Evolutionary conservation across 37 sponge, comb jelly and placozoan species (phyloP).

Genomic region (Cliona cf. orientalis): DNA sequence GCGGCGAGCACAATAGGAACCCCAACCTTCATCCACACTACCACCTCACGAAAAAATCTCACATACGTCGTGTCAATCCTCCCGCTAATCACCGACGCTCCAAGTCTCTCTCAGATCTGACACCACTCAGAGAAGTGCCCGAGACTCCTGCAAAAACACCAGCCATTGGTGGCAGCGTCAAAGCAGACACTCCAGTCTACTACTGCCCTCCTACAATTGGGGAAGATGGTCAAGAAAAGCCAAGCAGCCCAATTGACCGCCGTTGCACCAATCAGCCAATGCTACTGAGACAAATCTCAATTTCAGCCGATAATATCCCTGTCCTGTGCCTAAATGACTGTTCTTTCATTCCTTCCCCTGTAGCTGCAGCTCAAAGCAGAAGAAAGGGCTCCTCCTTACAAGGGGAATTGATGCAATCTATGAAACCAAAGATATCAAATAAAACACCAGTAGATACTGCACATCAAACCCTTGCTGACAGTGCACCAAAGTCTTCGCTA

Average conservation of each 20-base stretch:
- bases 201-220: background rate
- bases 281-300: conserved; percentile 13
- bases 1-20: background rate
- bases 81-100: conserved; percentile 4
- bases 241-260: background rate
- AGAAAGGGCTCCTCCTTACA: too few relatives aligned
- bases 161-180: conserved; percentile 11
- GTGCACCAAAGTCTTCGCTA: too few relatives aligned
- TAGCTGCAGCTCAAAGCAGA: too few relatives aligned
- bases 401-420: too few relatives aligned
- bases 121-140: conserved; percentile 8
- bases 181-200: conserved; percentile 10
- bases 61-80: background rate
- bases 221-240: too few relatives aligned
- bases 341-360: too few relatives aligned
- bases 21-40: conserved; percentile 32
- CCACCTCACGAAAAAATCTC: conserved; percentile 10
- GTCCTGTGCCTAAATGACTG: conserved; percentile 48
- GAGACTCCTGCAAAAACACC: conserved; percentile 16
- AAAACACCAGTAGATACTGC: too few relatives aligned
- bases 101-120: conserved; percentile 34
- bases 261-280: conserved; percentile 8
- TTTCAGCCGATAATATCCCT: conserved; percentile 39
- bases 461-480: too few relatives aligned
- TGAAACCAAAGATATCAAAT: too few relatives aligned